Conservation (phyloP, 2,797 vertebrate species). For the Sebastes trivittatus region DNA sequence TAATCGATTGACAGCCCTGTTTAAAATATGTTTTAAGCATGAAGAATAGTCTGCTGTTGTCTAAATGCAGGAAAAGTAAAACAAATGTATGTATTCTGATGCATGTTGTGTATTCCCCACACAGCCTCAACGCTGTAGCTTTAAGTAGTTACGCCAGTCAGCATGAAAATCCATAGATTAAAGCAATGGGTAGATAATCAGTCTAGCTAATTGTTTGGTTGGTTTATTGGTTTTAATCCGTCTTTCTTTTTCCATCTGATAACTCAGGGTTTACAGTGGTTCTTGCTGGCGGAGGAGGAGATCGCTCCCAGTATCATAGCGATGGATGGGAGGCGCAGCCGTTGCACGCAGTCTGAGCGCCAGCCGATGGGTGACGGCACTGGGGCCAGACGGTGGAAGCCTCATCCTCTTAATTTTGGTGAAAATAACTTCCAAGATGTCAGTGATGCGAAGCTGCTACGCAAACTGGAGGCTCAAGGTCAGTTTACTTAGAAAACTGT, state of each 20-base stretch:
- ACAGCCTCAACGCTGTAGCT: neutral
- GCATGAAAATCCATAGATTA: neutral
- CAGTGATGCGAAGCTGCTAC: constrained; percentile 87
- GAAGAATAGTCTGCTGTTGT: neutral
- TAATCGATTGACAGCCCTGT: neutral
- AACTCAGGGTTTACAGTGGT: constrained; percentile 92
- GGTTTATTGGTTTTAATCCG: neutral
- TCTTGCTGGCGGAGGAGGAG: constrained; percentile 90
- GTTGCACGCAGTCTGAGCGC: constrained; percentile 82
- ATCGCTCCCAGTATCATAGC: constrained; percentile 87
- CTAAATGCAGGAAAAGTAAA: neutral
- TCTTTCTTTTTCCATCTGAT: neutral
- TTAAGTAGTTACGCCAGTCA: neutral
- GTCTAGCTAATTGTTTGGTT: neutral
- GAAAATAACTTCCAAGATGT: constrained; percentile 82
- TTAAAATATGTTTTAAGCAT: neutral
- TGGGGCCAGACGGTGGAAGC: constrained; percentile 78
- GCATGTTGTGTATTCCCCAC: neutral
- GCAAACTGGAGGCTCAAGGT: constrained; percentile 96
- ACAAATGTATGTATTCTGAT: neutral
- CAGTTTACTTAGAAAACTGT: constrained; percentile 25
- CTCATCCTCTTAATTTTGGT: constrained; percentile 81
- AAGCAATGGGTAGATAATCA: neutral
- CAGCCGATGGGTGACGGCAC: constrained; percentile 77
- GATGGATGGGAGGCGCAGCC: constrained; percentile 90